These are phyloP conservation scores for Ctenopoma multispine DNA, from an alignment of 2,797 vertebrate species.

Conservation along the genomic window DNA sequence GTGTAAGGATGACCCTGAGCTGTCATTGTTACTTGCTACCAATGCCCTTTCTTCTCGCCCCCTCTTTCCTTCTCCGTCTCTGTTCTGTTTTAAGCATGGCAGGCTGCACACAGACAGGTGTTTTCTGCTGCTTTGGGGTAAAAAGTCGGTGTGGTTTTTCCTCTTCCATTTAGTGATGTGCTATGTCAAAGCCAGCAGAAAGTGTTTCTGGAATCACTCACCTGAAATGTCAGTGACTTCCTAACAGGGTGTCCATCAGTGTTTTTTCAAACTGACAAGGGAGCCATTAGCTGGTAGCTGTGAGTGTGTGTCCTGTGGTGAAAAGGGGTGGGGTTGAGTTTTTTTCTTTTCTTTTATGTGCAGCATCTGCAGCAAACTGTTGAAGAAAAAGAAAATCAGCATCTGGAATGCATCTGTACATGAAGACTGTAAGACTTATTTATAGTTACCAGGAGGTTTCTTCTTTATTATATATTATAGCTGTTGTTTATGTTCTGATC, in stretches of 20 bases:
- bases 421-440: slow-evolving; percentile 49
- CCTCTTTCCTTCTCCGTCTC: slow-evolving; percentile 14
- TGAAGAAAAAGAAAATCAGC: slow-evolving; percentile 14
- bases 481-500: slow-evolving; percentile 34
- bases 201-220: slow-evolving; percentile 71
- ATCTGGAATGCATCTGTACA: slow-evolving; percentile 48
- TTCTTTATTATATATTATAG: slow-evolving; percentile 27
- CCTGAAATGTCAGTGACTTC: slow-evolving; percentile 68
- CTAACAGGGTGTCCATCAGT: slow-evolving; percentile 64
- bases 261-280: slow-evolving; percentile 63
- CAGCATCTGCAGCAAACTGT: slow-evolving; percentile 34
- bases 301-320: slow-evolving; percentile 39
- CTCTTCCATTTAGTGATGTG: slow-evolving; percentile 50
- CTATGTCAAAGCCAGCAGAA: slow-evolving; percentile 57
- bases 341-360: slow-evolving; percentile 5
- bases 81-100: slow-evolving; percentile 48
- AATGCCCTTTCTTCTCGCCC: slow-evolving; percentile 36
- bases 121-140: slow-evolving; percentile 41
- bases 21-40: slow-evolving; percentile 75
- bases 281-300: slow-evolving; percentile 59
- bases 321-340: slow-evolving; percentile 28
- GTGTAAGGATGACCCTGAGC: slow-evolving; percentile 75
- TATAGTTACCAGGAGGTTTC: slow-evolving; percentile 36
- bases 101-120: slow-evolving; percentile 55
- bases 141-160: slow-evolving; percentile 13